A percentile compares a stretch with the other conserved stretches of the same genome.
phyloP scores from a whole-genome alignment of 2,888 invertebrate genomes.

The Dasypolia templi region DNA sequence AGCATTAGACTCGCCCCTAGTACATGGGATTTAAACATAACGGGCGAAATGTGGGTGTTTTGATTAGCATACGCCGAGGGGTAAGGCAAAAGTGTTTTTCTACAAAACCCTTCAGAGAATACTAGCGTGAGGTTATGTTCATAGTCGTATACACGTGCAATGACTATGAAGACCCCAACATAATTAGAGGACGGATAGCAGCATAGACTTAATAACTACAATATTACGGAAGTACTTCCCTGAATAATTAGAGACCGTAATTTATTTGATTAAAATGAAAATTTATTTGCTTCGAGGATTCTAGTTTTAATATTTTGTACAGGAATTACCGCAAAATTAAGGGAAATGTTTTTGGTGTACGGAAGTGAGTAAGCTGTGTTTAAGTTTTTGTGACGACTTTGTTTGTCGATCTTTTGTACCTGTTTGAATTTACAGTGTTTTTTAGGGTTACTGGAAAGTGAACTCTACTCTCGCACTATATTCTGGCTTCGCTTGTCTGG shows the following conservation, averaged over 20 bases:
- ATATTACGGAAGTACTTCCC: too few relatives aligned
- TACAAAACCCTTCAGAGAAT: not conserved
- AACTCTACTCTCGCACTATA: too few relatives aligned
- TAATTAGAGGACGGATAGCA: conserved; percentile 55
- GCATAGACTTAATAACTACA: conserved; percentile 53
- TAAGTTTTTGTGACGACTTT: conserved; percentile 10
- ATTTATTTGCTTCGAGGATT: conserved; percentile 40
- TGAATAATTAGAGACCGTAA: conserved; percentile 63
- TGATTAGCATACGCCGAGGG: not conserved
- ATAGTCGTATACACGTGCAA: conserved; percentile 46
- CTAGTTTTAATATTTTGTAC: conserved; percentile 25
- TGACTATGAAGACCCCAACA: conserved; percentile 40
- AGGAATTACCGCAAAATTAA: conserved; percentile 37
- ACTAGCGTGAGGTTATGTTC: not conserved
- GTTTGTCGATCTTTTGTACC: not conserved
- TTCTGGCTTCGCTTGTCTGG: too few relatives aligned
- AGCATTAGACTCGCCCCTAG: not conserved
- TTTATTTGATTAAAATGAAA: conserved; percentile 62
- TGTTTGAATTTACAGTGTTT: too few relatives aligned
- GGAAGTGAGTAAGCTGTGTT: conserved; percentile 1
- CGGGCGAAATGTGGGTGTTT: not conserved
- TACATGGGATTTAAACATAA: not conserved
- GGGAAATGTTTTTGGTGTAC: conserved; percentile 26
- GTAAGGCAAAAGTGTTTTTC: not conserved
- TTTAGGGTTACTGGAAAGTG: too few relatives aligned